Evolutionary conservation across 2,113 vertebrate species (phyloP).

Genomic region (Prunella himalayana): DNA sequence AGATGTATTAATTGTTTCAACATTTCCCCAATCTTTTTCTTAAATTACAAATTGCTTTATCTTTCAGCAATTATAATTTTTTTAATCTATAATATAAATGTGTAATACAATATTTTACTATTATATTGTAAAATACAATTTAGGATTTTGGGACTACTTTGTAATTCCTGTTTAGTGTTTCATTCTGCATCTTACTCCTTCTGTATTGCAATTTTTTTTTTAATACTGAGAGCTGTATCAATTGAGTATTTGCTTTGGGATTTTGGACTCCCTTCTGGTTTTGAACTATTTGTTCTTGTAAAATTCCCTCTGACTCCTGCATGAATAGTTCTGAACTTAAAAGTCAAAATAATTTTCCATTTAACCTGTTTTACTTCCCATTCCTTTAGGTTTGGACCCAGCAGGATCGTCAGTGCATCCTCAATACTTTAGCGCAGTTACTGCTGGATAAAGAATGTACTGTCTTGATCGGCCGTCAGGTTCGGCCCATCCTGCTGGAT

Average conservation of each 20-base stretch:
- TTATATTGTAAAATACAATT: background rate
- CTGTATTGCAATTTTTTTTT: background rate
- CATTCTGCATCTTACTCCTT: background rate
- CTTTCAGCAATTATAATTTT: no score
- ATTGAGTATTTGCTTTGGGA: background rate
- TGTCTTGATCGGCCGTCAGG: conserved; percentile 81
- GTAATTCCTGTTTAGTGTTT: background rate
- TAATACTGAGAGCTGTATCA: background rate
- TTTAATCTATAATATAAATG: no score
- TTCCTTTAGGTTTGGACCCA: conserved; percentile 83
- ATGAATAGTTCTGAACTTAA: background rate
- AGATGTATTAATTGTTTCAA: background rate
- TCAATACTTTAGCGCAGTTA: conserved; percentile 81
- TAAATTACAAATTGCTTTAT: background rate
- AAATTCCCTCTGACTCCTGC: background rate
- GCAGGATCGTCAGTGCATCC: conserved; percentile 88
- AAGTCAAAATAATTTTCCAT: background rate
- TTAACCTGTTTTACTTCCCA: background rate
- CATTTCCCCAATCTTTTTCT: background rate
- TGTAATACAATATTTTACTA: no score
- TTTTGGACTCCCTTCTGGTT: background rate
- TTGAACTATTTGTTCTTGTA: background rate
- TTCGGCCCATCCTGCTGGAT: conserved; percentile 88
- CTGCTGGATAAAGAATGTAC: conserved; percentile 92
- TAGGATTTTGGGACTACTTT: background rate